Base-by-base conservation (phyloP, 2,113 vertebrate genomes). In the Chionis minor region DNA sequence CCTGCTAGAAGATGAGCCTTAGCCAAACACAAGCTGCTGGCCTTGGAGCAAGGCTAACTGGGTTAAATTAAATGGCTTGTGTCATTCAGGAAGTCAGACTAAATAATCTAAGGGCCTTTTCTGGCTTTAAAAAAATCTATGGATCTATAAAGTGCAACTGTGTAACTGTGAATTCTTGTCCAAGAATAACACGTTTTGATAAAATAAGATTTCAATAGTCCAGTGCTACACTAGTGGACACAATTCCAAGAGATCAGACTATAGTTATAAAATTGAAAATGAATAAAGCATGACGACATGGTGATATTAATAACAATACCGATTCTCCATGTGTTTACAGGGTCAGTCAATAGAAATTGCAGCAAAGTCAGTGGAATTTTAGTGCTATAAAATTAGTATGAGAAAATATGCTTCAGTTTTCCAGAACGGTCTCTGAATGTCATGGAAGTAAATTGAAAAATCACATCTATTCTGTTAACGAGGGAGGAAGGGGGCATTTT, bases 111-210 rank as follows among this genome's bases (percentile, higher is more conserved):
- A 91, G 21, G 40, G 44, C 10, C 52, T 84, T 90, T 96, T 88
- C 80, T 95, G 88, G 72, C 55, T 86, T 86, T 66, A 72, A 90
- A 95, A 70, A 96, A 77, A 73, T 56, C 66, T 45, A 72, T 56
- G 40, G 78, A 93, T 88, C 92, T 86, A 90, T 93, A 92, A 93
- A 96, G 59, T 42, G 23, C 66, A 96, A 94, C 10, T 7, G 47
- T 79, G 67, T 79, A 95, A 91, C 65, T 70, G 33, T 56, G 78
- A 93, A 65, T 90, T 80, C 62, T 77, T 65, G 54, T 96, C 96
- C 96, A 97, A 96, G 58, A 95, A 96, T 51, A 97, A 96, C 84
- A 97, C 33, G 0, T 94, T 94, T 88, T 88, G 84, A 85, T 94
- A 95, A 88, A 96, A 90, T 72, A 94, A 88, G 58, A 73, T 92